These are phyloP conservation scores for Percina caprodes DNA, from an alignment of 2,113 vertebrate genomes.

Conservation along the genomic window DNA sequence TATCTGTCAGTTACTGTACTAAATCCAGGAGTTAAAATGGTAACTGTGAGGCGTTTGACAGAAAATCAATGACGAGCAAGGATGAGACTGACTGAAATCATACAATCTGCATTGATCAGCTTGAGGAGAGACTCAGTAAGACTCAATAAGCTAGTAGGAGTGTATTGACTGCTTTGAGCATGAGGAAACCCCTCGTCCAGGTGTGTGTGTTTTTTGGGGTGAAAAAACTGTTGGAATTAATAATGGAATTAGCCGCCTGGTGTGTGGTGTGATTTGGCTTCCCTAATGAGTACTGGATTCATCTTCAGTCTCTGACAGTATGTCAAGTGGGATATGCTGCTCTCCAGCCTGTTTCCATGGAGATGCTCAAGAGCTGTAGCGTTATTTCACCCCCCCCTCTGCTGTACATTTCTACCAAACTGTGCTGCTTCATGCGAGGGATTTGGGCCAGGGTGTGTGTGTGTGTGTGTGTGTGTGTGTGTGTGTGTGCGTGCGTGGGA, in stretches of 20 bases:
- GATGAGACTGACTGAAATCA: constrained; percentile 14
- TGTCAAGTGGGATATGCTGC: constrained; percentile 75
- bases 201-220: constrained; percentile 36
- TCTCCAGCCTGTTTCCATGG: constrained; percentile 84
- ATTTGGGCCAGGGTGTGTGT: constrained; percentile 72
- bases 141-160: background rate
- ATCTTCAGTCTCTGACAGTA: constrained; percentile 77
- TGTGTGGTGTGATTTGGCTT: constrained; percentile 70
- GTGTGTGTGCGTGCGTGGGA: constrained; percentile 45
- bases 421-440: constrained; percentile 66
- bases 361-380: constrained; percentile 80
- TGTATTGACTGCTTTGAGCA: constrained; percentile 16
- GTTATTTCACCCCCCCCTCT: constrained; percentile 27
- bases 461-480: constrained; percentile 51
- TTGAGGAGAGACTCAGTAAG: constrained; percentile 20
- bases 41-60: constrained; percentile 1
- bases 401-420: constrained; percentile 77
- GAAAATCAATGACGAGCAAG: constrained; percentile 11
- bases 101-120: constrained; percentile 31
- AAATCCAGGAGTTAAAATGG: constrained; percentile 1
- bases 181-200: constrained; percentile 68
- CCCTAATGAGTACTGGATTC: constrained; percentile 77
- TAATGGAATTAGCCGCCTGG: constrained; percentile 65
- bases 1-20: constrained; percentile 7
- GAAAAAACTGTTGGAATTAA: constrained; percentile 63